Evolutionary conservation across 2,113 vertebrate genomes (phyloP).

Genomic region (Pleuronectes platessa): DNA sequence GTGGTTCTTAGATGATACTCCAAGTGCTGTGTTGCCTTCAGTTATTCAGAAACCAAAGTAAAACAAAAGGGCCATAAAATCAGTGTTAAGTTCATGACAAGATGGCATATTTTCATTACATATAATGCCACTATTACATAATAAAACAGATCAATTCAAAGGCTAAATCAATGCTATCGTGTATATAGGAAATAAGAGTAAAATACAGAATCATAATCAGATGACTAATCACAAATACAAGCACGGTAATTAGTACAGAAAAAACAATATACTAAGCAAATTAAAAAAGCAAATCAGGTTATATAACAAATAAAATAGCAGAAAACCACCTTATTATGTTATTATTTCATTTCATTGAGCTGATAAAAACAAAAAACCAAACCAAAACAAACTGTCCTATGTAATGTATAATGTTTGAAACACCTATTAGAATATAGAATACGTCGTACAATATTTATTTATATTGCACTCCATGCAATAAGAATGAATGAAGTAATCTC

Average conservation of each 20-base stretch:
- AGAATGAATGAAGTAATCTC: background rate
- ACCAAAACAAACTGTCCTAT: background rate
- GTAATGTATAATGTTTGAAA: background rate
- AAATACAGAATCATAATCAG: background rate
- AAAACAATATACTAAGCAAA: no score
- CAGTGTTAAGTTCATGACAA: background rate
- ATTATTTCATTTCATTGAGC: no score
- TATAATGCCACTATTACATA: background rate
- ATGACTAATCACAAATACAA: background rate
- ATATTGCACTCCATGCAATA: background rate
- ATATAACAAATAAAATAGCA: background rate
- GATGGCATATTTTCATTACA: background rate
- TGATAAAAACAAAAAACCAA: background rate
- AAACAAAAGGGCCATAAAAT: slow-evolving; percentile 2
- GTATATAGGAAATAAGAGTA: no score
- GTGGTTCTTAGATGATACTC: slow-evolving; percentile 24
- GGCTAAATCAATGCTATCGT: background rate
- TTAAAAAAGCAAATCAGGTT: background rate
- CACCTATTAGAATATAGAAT: background rate
- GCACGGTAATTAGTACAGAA: background rate
- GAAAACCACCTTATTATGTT: background rate
- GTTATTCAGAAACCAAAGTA: background rate
- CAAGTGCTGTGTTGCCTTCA: background rate
- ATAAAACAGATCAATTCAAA: background rate
- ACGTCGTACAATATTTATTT: background rate